Conservation (phyloP, 2,113 vertebrate species). For the Lasiurus borealis region DNA sequence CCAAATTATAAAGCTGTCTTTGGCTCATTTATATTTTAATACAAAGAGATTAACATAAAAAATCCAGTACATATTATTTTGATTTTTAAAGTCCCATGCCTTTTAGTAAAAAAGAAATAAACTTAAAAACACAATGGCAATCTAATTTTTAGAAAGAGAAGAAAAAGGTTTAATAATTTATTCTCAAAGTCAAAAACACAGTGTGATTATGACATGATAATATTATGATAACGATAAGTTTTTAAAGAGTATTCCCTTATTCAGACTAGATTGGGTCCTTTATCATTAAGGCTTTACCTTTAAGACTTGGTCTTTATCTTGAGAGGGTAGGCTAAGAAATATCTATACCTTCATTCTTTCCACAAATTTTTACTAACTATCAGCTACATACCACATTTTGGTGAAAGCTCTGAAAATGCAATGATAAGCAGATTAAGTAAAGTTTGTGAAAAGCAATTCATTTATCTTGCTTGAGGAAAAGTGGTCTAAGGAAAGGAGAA, state of each 20-base stretch:
- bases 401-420: not conserved
- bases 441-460: not conserved
- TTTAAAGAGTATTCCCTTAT: not conserved
- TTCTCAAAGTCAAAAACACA: not conserved
- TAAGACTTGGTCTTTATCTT: not conserved
- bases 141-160: not conserved
- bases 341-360: not conserved
- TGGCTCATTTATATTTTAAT: constrained; percentile 70
- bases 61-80: constrained; percentile 60
- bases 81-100: not conserved
- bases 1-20: constrained; percentile 48
- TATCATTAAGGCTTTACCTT: no score
- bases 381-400: not conserved
- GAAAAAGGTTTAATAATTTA: not conserved
- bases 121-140: not conserved
- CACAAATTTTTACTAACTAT: not conserved
- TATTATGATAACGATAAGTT: not conserved
- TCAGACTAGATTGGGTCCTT: not conserved
- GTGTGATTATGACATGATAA: not conserved
- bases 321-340: not conserved
- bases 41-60: constrained; percentile 73
- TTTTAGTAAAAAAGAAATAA: constrained; percentile 47
- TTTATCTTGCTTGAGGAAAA: not conserved
- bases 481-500: not conserved
- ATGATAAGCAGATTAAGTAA: not conserved